A percentile compares a stretch with the other conserved stretches of the same genome.
Conservation (phyloP, 1,140 invertebrate genomes). For the Drosophila pandora region DNA sequence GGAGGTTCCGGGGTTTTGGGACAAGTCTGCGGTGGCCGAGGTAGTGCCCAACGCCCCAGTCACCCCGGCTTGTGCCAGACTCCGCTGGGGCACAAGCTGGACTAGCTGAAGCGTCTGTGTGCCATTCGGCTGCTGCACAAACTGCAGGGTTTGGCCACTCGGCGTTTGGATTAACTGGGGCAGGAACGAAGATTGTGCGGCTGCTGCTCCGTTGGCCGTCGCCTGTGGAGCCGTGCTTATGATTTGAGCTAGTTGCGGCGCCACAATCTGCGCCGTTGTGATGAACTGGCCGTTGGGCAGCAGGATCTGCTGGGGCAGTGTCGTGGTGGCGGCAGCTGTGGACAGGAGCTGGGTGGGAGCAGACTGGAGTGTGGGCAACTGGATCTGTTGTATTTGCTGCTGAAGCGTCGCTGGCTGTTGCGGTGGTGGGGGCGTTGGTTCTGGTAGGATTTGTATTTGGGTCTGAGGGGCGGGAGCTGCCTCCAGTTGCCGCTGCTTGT, state of each 20-base stretch:
- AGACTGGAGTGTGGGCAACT: conserved; percentile 59
- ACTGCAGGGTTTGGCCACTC: conserved; percentile 74
- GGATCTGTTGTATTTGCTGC: conserved; percentile 63
- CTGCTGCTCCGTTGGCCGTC: conserved; percentile 34
- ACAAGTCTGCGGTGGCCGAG: conserved; percentile 47
- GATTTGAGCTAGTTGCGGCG: conserved; percentile 68
- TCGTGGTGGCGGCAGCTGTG: conserved; percentile 40
- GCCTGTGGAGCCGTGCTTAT: conserved; percentile 52
- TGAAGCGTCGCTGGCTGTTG: conserved; percentile 45
- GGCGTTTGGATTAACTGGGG: conserved; percentile 76
- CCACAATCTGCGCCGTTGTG: conserved; percentile 76
- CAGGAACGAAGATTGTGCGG: conserved; percentile 67
- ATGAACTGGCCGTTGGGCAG: conserved; percentile 82
- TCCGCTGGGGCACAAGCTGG: conserved; percentile 67
- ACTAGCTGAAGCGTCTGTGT: conserved; percentile 77
- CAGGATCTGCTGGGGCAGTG: conserved; percentile 73
- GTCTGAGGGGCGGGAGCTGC: conserved; percentile 22
- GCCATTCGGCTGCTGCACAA: conserved; percentile 80
- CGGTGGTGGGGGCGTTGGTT: conserved; percentile 7
- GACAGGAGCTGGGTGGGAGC: conserved; percentile 60
- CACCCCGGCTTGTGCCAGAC: conserved; percentile 37
- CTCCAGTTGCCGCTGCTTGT: conserved; percentile 59
- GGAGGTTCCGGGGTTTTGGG: conserved; percentile 30
- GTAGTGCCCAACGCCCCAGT: conserved; percentile 33
- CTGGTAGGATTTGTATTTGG: not conserved